A percentile compares a stretch with the other conserved stretches of the same genome.
phyloP scores from a whole-genome alignment of 2,888 invertebrate species.

The Deilephila porcellus region DNA sequence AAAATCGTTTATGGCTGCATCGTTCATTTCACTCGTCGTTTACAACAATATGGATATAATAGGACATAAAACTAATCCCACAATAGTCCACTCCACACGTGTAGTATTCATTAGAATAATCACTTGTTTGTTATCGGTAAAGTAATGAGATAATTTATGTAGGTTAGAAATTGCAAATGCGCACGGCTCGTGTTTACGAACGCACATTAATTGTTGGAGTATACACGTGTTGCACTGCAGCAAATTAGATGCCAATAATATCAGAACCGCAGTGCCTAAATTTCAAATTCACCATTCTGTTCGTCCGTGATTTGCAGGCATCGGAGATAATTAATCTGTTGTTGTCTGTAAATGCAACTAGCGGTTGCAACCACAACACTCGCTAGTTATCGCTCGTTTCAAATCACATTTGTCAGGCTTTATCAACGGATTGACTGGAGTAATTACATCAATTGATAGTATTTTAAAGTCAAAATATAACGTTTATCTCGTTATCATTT shows the following conservation, averaged over 20 bases:
- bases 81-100: slow-evolving; percentile 2
- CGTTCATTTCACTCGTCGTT: too few relatives aligned
- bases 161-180: slow-evolving; percentile 5
- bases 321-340: background rate
- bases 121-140: background rate
- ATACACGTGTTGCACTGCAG: background rate
- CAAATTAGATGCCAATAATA: background rate
- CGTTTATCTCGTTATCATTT: too few relatives aligned
- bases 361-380: too few relatives aligned
- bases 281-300: too few relatives aligned
- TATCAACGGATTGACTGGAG: too few relatives aligned
- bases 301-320: too few relatives aligned
- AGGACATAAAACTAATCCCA: background rate
- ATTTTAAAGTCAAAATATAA: too few relatives aligned
- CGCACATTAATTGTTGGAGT: background rate
- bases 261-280: background rate
- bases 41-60: too few relatives aligned
- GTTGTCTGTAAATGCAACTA: background rate
- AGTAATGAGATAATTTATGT: background rate
- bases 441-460: too few relatives aligned
- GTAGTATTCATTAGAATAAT: background rate
- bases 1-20: too few relatives aligned
- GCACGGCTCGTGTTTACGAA: background rate
- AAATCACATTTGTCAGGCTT: too few relatives aligned
- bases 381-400: too few relatives aligned